Evolutionary conservation across 2,888 invertebrate species (phyloP).

Genomic region (Drosophila pegasa): DNA sequence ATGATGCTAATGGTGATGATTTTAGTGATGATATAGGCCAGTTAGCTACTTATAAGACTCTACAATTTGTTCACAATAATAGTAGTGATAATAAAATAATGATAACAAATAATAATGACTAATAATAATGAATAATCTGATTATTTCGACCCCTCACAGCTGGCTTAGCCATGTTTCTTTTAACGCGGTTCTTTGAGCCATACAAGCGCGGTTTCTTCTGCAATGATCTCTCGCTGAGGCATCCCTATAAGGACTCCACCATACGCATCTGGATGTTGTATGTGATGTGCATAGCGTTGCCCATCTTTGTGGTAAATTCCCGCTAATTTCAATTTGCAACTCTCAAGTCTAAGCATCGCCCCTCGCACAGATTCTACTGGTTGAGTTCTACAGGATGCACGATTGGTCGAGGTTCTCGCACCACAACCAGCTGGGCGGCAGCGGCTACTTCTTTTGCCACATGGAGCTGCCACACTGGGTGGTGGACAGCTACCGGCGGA

Average conservation of each 20-base stretch:
- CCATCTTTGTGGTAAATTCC: slow-evolving; percentile 89
- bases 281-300: slow-evolving; percentile 90
- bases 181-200: slow-evolving; percentile 90
- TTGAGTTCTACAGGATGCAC: slow-evolving; percentile 87
- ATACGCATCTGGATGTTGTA: slow-evolving; percentile 92
- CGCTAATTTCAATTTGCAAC: too few relatives aligned
- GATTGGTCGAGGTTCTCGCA: slow-evolving; percentile 31
- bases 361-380: slow-evolving; percentile 88
- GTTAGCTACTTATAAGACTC: not conserved
- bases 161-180: slow-evolving; percentile 89
- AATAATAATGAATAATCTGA: not conserved
- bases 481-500: slow-evolving; percentile 89
- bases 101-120: too few relatives aligned
- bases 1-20: not conserved
- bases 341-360: not conserved
- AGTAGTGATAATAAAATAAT: not conserved
- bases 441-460: slow-evolving; percentile 86
- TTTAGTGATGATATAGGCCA: not conserved
- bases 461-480: slow-evolving; percentile 89
- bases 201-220: slow-evolving; percentile 97
- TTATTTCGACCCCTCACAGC: slow-evolving; percentile 86
- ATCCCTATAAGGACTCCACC: slow-evolving; percentile 94
- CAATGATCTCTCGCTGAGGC: slow-evolving; percentile 95
- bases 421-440: slow-evolving; percentile 68
- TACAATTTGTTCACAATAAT: not conserved